A percentile compares a stretch with the other conserved stretches of the same genome.
phyloP scores from a whole-genome alignment of 1,140 invertebrate genomes.

The Drosophila bipectinata region DNA sequence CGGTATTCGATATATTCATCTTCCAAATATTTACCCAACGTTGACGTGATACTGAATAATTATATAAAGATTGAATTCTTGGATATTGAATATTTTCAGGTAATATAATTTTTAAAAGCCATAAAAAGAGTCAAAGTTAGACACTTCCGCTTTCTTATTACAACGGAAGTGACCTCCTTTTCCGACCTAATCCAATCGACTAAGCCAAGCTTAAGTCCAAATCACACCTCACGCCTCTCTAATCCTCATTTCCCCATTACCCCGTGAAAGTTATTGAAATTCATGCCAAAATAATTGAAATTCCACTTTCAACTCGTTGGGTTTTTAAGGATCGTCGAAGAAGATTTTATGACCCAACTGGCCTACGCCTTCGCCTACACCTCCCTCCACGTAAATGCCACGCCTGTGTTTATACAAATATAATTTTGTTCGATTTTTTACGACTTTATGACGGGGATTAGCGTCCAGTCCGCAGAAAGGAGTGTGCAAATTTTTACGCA shows the following conservation, averaged over 20 bases:
- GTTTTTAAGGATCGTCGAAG: slow-evolving; percentile 41
- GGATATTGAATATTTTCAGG: neutral
- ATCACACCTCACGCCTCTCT: slow-evolving; percentile 1
- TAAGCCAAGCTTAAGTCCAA: slow-evolving; percentile 17
- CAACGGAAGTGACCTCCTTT: slow-evolving; percentile 13
- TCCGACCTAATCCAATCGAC: slow-evolving; percentile 2
- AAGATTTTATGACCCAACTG: slow-evolving; percentile 28
- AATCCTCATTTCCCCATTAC: slow-evolving; percentile 10
- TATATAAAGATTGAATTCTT: slow-evolving; percentile 67
- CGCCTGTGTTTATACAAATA: slow-evolving; percentile 66
- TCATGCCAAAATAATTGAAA: slow-evolving; percentile 30
- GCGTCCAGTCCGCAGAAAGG: slow-evolving; percentile 72
- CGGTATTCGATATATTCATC: slow-evolving; percentile 54
- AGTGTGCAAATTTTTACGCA: slow-evolving; percentile 62
- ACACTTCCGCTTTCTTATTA: no score
- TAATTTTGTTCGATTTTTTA: slow-evolving; percentile 74
- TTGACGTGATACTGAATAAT: slow-evolving; percentile 81
- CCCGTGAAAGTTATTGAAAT: slow-evolving; percentile 3
- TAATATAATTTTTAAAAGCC: neutral
- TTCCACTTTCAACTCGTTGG: slow-evolving; percentile 33
- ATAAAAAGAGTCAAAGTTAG: neutral
- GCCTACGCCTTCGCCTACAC: slow-evolving; percentile 10
- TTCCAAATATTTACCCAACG: slow-evolving; percentile 75
- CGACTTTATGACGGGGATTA: slow-evolving; percentile 75
- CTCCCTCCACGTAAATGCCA: slow-evolving; percentile 5